Base-by-base conservation (phyloP, 2,888 invertebrate genomes). In the Encarsia formosa region DNA sequence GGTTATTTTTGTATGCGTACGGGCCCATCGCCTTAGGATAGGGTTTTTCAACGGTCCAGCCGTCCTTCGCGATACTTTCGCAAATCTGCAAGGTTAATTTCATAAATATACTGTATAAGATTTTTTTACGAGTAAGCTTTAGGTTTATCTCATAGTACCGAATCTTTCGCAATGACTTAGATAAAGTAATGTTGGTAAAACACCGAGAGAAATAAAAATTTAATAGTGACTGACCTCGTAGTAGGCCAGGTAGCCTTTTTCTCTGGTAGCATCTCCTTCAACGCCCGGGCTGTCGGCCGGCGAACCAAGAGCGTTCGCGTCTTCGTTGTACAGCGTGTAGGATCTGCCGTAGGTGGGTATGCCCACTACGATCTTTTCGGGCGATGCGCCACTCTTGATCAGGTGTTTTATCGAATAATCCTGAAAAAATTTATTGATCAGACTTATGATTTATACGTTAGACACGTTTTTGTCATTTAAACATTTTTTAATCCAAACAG, bases 321-420 rank as follows among this genome's bases (percentile, higher is more conserved):
- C 90, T 39, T 87, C 84, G 72, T 92, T 92, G 68, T 88, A 87
- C 47, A 94, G 77, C 0, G 93, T 93, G 74, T 90, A 95, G 0
- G 93, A 91, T 39, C 94, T 81, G 2, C 94, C 93, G 65, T 93
- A 93, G 0, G 91, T 91, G 1, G 92, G 92, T 49, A 93, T 90
- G 22, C 92, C 93, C 3, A 93, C 74, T 1, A 92, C 86, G 11
- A 93, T 71, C 76, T 93, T 93, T 59, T 85, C 81, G 0, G 83
- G 77, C 54, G 88, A 86, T 0, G 90, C 91, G 2, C 92, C 92
- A 61, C 82, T 81, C 66, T 87, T 83, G 31, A 89, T 63, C 73
- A 92, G 89, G 74, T 87, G 86, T 65, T 87, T 85, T 40, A 94
- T 85, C 0, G 93, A 90, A 71, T 86, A 87, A 70, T 92, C 92